phyloP scores from a whole-genome alignment of 2,113 vertebrate species.

The Nansenia antarctica region DNA sequence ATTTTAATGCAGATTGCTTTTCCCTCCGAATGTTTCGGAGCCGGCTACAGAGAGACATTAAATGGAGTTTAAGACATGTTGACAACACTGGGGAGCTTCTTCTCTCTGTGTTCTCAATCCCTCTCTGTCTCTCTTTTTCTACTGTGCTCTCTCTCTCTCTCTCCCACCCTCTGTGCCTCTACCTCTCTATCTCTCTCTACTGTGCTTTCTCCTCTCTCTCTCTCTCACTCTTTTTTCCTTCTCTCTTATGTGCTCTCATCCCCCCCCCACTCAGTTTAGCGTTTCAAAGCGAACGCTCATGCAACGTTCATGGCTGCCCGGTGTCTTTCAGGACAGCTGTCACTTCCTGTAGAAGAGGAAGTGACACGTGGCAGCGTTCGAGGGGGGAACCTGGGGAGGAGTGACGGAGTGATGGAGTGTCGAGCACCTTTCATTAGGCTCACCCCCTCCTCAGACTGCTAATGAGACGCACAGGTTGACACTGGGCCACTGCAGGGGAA shows the following conservation, averaged over 20 bases:
- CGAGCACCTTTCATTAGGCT: slow-evolving; percentile 38
- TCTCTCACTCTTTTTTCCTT: too few species aligned
- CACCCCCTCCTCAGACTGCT: neutral
- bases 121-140: neutral
- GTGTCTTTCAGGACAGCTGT: slow-evolving; percentile 49
- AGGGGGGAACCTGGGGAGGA: neutral
- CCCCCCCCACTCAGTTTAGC: slow-evolving; percentile 7
- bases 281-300: slow-evolving; percentile 17
- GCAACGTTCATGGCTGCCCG: slow-evolving; percentile 38
- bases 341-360: slow-evolving; percentile 35
- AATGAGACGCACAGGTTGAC: neutral
- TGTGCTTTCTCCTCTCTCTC: too few species aligned
- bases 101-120: neutral
- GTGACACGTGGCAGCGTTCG: neutral
- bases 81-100: slow-evolving; percentile 24
- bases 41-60: slow-evolving; percentile 23
- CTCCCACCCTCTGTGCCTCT: neutral
- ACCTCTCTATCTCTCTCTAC: too few species aligned
- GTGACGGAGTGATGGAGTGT: slow-evolving; percentile 9
- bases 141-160: neutral
- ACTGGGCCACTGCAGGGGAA: slow-evolving; percentile 8
- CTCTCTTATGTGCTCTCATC: neutral
- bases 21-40: slow-evolving; percentile 3
- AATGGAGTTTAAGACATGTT: slow-evolving; percentile 28
- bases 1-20: slow-evolving; percentile 40